Evolutionary conservation across 2,888 invertebrate species (phyloP), one percentile per base, ranked within the genome.

Genomic region (Orchestes rusci): DNA sequence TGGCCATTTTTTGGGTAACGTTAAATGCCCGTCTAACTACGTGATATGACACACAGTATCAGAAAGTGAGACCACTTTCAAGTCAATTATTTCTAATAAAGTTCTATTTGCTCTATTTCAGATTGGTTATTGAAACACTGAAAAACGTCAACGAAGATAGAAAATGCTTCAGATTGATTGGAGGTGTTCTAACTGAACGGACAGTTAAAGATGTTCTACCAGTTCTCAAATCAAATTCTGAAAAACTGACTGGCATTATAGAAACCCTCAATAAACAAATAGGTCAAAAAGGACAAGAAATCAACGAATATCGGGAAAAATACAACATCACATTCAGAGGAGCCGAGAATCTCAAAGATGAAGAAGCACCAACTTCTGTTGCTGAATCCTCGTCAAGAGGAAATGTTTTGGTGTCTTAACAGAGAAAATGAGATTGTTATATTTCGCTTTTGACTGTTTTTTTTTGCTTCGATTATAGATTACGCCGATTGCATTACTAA

Each of bases 91-190:
- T n/a, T n/a, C n/a, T n/a, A n/a, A n/a, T n/a, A n/a, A n/a, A n/a
- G n/a, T n/a, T n/a, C n/a, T n/a, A n/a, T n/a, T n/a, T n/a, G 10
- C 23, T 23, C 10, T 23, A 15, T 70, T 73, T 33, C 69, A 96
- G 95, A 68, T 82, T 95, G 67, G 96, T 97, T 44, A 87, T 94
- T 56, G 94, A 94, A 61, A 92, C 94, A 10, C 72, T 97, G 49
- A 82, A 86, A 64, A 83, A 82, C 46, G 86, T 93, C 16, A 88
- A 90, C 62, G 79, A 77, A 10, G 77, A 79, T 39, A 79, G 94
- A 55, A 91, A 86, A 67, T 96, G 96, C 68, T 96, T 86, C 68
- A 80, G 94, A 60, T 80, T 95, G 75, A 82, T 96, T 52, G 95
- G 95, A 40, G 95, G 95, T 17, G 87, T 96, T 44, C 73, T 96